Evolutionary conservation across 2,888 invertebrate genomes (phyloP).

Genomic region (Chymomyza caudatula): DNA sequence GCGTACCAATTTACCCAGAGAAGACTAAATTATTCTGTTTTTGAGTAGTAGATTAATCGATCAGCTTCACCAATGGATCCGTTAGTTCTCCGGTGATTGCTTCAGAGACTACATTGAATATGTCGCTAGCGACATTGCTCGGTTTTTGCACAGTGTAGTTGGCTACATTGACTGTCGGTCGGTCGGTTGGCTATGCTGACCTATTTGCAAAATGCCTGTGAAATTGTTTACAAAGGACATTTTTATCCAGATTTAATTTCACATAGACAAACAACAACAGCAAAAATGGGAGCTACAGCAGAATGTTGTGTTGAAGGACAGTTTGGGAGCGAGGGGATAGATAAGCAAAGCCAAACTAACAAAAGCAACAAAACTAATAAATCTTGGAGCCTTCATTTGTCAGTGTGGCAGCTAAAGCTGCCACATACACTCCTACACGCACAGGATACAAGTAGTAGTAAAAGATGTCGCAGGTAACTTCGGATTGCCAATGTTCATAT

Average conservation of each 20-base stretch:
- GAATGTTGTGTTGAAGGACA: neutral
- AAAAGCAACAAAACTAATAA: slow-evolving; percentile 16
- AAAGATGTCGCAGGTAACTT: no score
- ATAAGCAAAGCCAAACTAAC: neutral
- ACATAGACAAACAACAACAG: slow-evolving; percentile 2
- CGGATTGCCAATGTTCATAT: no score
- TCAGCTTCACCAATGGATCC: no score
- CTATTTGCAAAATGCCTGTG: slow-evolving; percentile 42
- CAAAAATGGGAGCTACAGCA: neutral
- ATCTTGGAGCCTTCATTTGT: slow-evolving; percentile 12
- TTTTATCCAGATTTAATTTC: slow-evolving; percentile 19
- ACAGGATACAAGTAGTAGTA: slow-evolving; percentile 2
- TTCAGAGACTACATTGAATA: no score
- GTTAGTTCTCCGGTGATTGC: no score
- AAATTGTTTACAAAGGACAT: slow-evolving; percentile 28
- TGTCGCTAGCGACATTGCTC: no score
- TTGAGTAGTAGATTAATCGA: no score
- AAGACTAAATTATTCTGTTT: no score
- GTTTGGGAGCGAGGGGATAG: neutral
- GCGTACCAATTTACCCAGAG: no score
- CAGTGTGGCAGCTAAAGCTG: neutral
- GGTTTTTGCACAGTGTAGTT: neutral
- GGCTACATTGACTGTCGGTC: neutral
- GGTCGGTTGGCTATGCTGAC: neutral
- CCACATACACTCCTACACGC: slow-evolving; percentile 1